Conservation (phyloP, 2,113 vertebrate species). For the Aptenodytes forsteri region DNA sequence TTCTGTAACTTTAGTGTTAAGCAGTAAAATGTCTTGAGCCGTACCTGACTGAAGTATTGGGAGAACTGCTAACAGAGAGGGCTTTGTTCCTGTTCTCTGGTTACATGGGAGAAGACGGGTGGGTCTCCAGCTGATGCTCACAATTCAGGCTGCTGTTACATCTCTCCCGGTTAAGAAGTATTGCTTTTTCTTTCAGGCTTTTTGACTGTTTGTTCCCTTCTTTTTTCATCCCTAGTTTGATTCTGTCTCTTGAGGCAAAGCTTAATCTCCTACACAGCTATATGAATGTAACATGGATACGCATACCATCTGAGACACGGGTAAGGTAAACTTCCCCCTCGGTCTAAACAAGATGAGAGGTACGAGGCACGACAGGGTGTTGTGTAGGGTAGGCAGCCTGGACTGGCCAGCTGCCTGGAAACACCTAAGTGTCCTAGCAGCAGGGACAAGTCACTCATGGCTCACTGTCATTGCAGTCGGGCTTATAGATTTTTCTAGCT, state of each 20-base stretch:
- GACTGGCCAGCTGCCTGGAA: background rate
- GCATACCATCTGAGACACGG: conserved; percentile 97
- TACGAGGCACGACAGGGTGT: background rate
- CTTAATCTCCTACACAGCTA: conserved; percentile 98
- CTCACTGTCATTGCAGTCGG: background rate
- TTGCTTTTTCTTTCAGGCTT: background rate
- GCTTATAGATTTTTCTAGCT: background rate
- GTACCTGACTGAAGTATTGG: background rate
- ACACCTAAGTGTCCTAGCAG: background rate
- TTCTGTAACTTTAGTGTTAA: background rate
- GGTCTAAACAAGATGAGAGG: background rate
- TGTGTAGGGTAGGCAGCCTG: background rate
- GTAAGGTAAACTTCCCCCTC: conserved; percentile 80
- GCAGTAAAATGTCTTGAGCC: conserved; percentile 17
- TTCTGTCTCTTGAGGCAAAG: conserved; percentile 97
- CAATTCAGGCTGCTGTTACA: background rate
- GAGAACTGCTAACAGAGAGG: background rate
- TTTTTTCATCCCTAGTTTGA: conserved; percentile 81
- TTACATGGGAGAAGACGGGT: background rate
- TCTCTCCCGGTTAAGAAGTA: background rate
- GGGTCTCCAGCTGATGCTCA: background rate
- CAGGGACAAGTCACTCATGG: background rate
- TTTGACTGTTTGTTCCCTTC: conserved; percentile 7
- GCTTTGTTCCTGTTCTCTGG: background rate
- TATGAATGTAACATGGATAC: conserved; percentile 99